Percentiles rank a stretch among this genome's conserved stretches.
These are phyloP conservation scores for Fragum whitleyi DNA, from an alignment of 2,888 invertebrate species.

Conservation along the genomic window DNA sequence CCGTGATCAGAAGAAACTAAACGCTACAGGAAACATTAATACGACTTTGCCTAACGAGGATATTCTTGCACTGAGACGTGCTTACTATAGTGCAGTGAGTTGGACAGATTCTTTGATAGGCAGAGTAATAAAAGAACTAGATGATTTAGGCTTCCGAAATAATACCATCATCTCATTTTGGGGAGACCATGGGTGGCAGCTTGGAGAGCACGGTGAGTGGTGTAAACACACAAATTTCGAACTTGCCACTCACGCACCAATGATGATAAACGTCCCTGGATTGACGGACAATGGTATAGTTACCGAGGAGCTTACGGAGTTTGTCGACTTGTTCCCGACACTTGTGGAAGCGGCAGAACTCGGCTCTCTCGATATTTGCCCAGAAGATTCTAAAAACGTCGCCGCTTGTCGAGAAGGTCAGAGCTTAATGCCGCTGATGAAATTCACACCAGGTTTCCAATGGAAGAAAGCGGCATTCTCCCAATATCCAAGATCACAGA, in stretches of 20 bases:
- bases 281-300: conserved; percentile 67
- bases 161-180: conserved; percentile 70
- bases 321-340: conserved; percentile 76
- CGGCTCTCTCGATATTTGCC: conserved; percentile 55
- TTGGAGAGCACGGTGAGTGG: conserved; percentile 77
- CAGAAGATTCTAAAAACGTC: conserved; percentile 57
- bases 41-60: conserved; percentile 68
- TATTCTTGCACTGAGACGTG: conserved; percentile 61
- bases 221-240: conserved; percentile 75
- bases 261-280: conserved; percentile 74
- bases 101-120: conserved; percentile 70
- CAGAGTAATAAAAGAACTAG: conserved; percentile 52
- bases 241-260: conserved; percentile 71
- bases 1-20: conserved; percentile 59
- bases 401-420: conserved; percentile 69
- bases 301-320: conserved; percentile 70
- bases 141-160: conserved; percentile 57
- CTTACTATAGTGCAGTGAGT: conserved; percentile 68
- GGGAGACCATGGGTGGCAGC: conserved; percentile 76
- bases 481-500: conserved; percentile 63
- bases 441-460: neutral
- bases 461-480: conserved; percentile 66
- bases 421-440: conserved; percentile 67
- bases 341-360: conserved; percentile 73
- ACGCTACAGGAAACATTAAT: conserved; percentile 68